These are phyloP conservation scores for Tribolium castaneum DNA, from an alignment of 1,140 invertebrate species.

Conservation along the genomic window DNA sequence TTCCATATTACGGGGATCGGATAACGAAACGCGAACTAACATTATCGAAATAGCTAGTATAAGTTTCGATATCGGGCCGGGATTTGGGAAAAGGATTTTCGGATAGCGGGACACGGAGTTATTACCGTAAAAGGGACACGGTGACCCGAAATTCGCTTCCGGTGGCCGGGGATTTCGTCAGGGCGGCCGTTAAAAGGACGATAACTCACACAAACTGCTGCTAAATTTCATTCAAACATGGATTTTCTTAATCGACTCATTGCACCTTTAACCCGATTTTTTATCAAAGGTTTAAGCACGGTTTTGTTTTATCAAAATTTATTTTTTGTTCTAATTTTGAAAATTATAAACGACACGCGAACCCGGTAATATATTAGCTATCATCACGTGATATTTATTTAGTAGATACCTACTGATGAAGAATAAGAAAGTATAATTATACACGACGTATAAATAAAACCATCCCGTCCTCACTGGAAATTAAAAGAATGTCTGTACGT, in stretches of 20 bases:
- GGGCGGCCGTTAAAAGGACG: background rate
- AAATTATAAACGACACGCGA: too few species aligned
- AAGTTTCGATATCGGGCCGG: slow-evolving; percentile 1
- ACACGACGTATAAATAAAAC: too few species aligned
- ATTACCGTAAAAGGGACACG: background rate
- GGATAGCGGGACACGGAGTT: background rate
- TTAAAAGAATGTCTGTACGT: too few species aligned
- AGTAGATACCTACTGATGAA: too few species aligned
- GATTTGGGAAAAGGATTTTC: background rate
- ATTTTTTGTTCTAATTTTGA: too few species aligned
- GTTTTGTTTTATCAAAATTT: too few species aligned
- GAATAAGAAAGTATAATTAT: too few species aligned
- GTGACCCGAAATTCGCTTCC: background rate
- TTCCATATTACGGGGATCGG: slow-evolving; percentile 19
- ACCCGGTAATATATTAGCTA: too few species aligned
- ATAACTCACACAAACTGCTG: background rate
- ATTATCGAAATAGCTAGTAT: slow-evolving; percentile 23
- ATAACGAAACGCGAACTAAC: slow-evolving; percentile 2
- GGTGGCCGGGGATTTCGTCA: background rate
- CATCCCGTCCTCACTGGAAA: too few species aligned
- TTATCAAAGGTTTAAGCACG: too few species aligned
- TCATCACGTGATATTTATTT: too few species aligned
- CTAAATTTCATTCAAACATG: background rate
- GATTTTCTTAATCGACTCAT: background rate
- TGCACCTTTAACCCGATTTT: background rate